Conservation (phyloP, 2,113 vertebrate genomes). For the Falcunculus frontatus region DNA sequence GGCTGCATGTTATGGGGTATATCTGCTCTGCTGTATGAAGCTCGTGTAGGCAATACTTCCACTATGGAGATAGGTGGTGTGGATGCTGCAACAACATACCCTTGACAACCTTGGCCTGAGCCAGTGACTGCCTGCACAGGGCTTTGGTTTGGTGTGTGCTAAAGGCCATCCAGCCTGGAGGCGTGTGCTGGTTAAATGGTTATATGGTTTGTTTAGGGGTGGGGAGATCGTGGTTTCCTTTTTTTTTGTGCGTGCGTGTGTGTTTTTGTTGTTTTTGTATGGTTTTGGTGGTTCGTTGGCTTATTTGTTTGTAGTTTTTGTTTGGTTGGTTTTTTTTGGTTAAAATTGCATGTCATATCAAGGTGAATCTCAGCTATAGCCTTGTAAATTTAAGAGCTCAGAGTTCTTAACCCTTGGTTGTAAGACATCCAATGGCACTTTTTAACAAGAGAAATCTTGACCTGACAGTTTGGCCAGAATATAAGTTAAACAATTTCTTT, state of each 20-base stretch:
- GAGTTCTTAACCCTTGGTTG: neutral
- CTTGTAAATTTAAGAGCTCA: neutral
- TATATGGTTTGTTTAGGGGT: neutral
- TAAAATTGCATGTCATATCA: neutral
- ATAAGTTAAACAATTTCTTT: neutral
- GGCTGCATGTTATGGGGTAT: neutral
- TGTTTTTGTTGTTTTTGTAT: neutral
- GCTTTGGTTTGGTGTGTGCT: neutral
- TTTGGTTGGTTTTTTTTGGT: neutral
- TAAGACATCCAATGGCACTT: neutral
- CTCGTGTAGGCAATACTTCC: neutral
- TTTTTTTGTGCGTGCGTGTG: too few relatives aligned
- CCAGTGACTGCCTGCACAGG: neutral
- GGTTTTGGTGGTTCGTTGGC: neutral
- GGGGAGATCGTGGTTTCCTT: too few relatives aligned
- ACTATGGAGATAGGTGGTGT: fast-evolving
- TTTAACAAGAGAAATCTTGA: neutral
- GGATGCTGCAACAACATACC: neutral
- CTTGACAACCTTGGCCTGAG: neutral
- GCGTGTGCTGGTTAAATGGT: neutral
- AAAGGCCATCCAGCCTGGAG: neutral
- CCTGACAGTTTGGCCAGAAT: neutral
- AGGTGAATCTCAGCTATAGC: neutral
- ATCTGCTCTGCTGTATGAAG: neutral
- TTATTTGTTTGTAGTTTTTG: neutral